Evolutionary conservation across 1,140 invertebrate species (phyloP).

Genomic region (Hestina assimilis): DNA sequence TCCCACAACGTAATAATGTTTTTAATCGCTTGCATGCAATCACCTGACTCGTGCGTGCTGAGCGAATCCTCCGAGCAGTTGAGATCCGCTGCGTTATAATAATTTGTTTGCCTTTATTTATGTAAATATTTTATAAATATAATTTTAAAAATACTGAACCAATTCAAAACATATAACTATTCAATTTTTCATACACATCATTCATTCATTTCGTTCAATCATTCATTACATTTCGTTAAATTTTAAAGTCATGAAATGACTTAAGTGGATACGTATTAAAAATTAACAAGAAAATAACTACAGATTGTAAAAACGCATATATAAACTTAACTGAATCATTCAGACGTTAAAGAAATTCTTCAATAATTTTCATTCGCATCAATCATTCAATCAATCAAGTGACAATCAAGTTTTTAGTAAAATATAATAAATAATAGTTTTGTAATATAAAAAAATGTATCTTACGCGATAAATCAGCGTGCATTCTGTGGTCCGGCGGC

Average conservation of each 20-base stretch:
- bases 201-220: too few relatives aligned
- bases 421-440: too few relatives aligned
- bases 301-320: too few relatives aligned
- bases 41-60: constrained; percentile 88
- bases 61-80: constrained; percentile 88
- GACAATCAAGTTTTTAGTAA: neutral
- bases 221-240: too few relatives aligned
- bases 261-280: too few relatives aligned
- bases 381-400: neutral
- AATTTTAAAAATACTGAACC: constrained; percentile 3
- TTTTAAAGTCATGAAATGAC: too few relatives aligned
- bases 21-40: constrained; percentile 63
- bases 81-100: constrained; percentile 82
- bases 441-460: neutral
- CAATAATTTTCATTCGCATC: too few relatives aligned
- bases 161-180: too few relatives aligned
- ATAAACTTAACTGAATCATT: too few relatives aligned
- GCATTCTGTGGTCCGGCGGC: constrained; percentile 85
- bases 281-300: too few relatives aligned
- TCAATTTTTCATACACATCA: too few relatives aligned
- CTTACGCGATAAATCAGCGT: constrained; percentile 74
- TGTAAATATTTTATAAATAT: constrained; percentile 8
- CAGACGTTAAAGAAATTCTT: too few relatives aligned
- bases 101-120: constrained; percentile 32
- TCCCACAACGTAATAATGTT: constrained; percentile 31